Evolutionary conservation across 1,140 invertebrate genomes (phyloP), one percentile per base, ranked within the genome.

Genomic region (Idris sp.): DNA sequence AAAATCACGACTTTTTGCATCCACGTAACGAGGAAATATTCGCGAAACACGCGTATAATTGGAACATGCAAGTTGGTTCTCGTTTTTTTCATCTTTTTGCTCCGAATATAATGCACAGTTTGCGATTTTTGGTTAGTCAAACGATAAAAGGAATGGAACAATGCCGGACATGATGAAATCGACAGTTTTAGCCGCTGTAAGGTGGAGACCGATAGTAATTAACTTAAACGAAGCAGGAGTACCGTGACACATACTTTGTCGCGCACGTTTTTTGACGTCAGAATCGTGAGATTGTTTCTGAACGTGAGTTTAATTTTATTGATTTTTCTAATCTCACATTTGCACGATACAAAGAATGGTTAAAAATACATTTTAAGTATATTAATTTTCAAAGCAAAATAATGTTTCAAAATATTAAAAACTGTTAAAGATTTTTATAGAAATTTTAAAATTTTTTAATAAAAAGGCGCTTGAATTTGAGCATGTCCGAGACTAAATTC

Each of bases 221-320:
- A 85, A 81, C 74, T 80, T 79, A 82, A 84, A 84, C 73, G 83
- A 84, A 83, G 62, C 74, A 43, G 79, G 79, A 85, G 83, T 84
- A 82, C 83, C 84, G 84, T 86, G 85, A 86, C 84, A 84, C 65
- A 79, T 81, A 83, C 79, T 84, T 84, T 85, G 84, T 85, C 83
- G 81, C 79, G 80, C 79, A 79, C 79, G 77, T 76, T 65, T 69
- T 78, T 71, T 82, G 80, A 83, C 82, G 73, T 82, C 81, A 82
- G 56, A 38, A 82, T 51, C 79, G 79, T 81, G 77, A 74, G 54
- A 61, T 64, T 68, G 30, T n/a, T n/a, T n/a, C n/a, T n/a, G n/a
- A n/a, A n/a, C n/a, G n/a, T n/a, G n/a, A n/a, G n/a, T n/a, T n/a
- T n/a, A n/a, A n/a, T n/a, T n/a, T n/a, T n/a, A n/a, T n/a, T n/a